Evolutionary conservation across 2,797 vertebrate species (phyloP).

Genomic region (Sebastes iracundus): DNA sequence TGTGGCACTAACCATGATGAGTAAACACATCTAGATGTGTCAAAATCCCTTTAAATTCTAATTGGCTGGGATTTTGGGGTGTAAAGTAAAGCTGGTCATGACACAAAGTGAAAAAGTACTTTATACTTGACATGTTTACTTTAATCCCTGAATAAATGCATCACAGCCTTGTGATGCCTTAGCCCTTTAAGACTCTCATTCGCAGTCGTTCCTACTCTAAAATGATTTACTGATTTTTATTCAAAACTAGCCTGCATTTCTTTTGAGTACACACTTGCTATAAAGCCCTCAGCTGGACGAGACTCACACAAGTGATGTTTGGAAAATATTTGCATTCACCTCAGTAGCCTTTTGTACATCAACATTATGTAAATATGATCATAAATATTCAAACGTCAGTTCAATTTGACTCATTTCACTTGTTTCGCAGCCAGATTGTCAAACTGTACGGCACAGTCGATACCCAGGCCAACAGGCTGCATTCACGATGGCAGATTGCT

Average conservation of each 20-base stretch:
- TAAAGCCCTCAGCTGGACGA: not conserved
- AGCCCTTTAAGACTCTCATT: not conserved
- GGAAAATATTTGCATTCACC: slow-evolving; percentile 39
- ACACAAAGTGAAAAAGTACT: not conserved
- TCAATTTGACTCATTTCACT: slow-evolving; percentile 43
- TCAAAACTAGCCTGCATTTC: not conserved
- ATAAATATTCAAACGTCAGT: slow-evolving; percentile 51
- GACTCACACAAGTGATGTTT: slow-evolving; percentile 31
- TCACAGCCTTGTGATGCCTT: not conserved
- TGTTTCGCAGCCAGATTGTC: slow-evolving; percentile 29
- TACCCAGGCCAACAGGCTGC: slow-evolving; percentile 20
- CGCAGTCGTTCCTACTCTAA: not conserved
- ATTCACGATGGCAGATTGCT: slow-evolving; percentile 59
- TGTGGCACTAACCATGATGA: not conserved
- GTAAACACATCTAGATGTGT: not conserved
- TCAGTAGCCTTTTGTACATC: slow-evolving; percentile 36
- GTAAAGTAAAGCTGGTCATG: not conserved
- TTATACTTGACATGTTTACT: not conserved
- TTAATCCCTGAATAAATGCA: slow-evolving; percentile 26
- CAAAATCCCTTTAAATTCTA: not conserved
- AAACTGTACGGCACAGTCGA: not conserved
- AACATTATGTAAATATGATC: slow-evolving; percentile 38
- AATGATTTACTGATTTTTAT: not conserved
- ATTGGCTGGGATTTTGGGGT: not conserved
- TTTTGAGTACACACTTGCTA: not conserved